These are phyloP conservation scores for Ceriagrion tenellum DNA, from an alignment of 2,888 invertebrate genomes.

Conservation along the genomic window DNA sequence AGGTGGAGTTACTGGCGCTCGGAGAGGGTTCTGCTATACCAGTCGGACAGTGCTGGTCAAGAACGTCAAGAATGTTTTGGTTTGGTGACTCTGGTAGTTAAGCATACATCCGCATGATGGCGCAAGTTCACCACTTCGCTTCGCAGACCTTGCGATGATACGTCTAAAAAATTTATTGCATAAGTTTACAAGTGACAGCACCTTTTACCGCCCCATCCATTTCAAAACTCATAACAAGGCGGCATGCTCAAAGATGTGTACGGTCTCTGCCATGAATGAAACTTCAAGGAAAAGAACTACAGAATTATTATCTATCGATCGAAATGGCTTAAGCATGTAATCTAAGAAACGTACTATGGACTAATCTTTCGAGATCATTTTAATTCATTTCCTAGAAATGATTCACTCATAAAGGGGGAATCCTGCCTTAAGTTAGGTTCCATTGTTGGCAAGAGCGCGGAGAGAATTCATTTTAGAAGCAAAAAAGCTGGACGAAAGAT, in stretches of 20 bases:
- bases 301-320: background rate
- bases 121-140: background rate
- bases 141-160: background rate
- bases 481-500: background rate
- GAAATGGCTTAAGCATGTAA: background rate
- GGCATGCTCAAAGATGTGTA: background rate
- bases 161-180: constrained; percentile 65
- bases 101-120: background rate
- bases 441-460: background rate
- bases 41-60: too few species aligned
- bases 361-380: background rate
- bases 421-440: background rate
- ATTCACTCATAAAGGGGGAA: background rate
- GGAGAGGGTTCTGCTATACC: too few species aligned
- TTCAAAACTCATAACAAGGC: constrained; percentile 45
- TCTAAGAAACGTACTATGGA: background rate
- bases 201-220: constrained; percentile 62
- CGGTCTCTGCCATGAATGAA: background rate
- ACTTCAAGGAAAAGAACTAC: background rate
- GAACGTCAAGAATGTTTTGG: background rate
- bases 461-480: background rate
- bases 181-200: constrained; percentile 66
- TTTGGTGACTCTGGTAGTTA: background rate
- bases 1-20: too few species aligned
- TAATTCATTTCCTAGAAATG: background rate